phyloP scores from a whole-genome alignment of 2,113 vertebrate genomes.

The Empidonax traillii region DNA sequence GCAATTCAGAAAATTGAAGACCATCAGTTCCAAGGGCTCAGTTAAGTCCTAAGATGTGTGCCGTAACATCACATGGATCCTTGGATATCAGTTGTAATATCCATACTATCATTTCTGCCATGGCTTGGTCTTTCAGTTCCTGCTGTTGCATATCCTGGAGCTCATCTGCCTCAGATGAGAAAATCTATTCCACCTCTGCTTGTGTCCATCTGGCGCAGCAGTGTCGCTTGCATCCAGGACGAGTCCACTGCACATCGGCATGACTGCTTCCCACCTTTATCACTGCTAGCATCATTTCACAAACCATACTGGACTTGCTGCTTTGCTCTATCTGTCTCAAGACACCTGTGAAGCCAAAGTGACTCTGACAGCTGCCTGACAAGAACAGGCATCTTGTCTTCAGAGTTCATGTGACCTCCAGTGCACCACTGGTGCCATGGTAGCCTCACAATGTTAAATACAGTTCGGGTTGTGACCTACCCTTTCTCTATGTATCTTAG shows the following conservation, averaged over 20 bases:
- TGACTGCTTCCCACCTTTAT: background rate
- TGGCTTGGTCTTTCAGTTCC: background rate
- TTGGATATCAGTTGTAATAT: background rate
- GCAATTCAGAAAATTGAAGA: background rate
- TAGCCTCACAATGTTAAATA: background rate
- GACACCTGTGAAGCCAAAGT: background rate
- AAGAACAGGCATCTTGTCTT: background rate
- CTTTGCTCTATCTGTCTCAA: background rate
- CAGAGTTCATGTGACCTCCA: background rate
- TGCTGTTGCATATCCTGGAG: background rate
- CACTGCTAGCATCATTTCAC: background rate
- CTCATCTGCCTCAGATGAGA: background rate
- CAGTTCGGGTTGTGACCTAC: background rate
- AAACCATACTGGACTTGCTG: background rate
- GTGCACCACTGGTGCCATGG: background rate
- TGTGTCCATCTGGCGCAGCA: background rate
- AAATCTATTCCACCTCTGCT: background rate
- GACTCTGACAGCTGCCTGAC: background rate
- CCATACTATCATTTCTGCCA: background rate
- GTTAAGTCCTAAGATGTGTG: background rate
- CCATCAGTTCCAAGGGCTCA: background rate
- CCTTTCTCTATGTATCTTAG: background rate
- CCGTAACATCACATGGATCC: fast-evolving
- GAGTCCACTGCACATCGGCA: background rate
- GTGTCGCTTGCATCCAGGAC: fast-evolving